Base-by-base conservation (phyloP, 2,888 invertebrate species). In the Thera obeliscata region DNA sequence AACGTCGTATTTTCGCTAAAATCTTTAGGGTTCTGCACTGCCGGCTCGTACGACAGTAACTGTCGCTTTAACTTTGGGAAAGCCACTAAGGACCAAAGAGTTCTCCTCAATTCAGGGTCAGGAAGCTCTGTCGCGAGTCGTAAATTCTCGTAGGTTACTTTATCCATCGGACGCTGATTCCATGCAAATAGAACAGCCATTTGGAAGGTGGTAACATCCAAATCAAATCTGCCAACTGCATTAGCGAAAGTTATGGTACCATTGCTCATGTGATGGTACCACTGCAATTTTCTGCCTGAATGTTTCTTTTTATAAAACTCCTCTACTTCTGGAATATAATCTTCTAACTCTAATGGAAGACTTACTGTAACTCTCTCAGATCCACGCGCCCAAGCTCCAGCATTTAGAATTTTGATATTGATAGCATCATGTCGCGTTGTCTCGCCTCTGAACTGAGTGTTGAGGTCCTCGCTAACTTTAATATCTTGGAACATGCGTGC, bases 221-320 rank as follows among this genome's bases (percentile, higher is more conserved):
- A 94, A 91, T 99, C 99, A 91, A 98, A 99, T 78, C 97, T 96
- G 0, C 99, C 99, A 64, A 97, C 96, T 76, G 96, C 95, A 87
- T 98, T 99, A 0, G 96, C 95, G 93, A 99, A 99, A 36, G 98
- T 98, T 78, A 99, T 98, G 70, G 99, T 99, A 78, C 99, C 99
- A 91, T 99, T 99, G 75, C 99, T 99, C 99, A 99, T 99, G 83
- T 99, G 99, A 92, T 99, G 99, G 90, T 99, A 97, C 99, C 99
- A 99, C 90, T 99, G 98, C 67, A 99, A 94, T 88, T 99, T 99
- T 66, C 99, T 95, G 7, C 99, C 99, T 79, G 97, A 98, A 94
- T 99, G 99, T 89, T 99, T 99, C 83, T 97, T 98, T 87, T 98
- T 97, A 88, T 99, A 99, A 93, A 99, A 99, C 75, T 99, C 99